A percentile compares a stretch with the other conserved stretches of the same genome.
Conservation (phyloP, 2,113 vertebrate genomes). For the Myrmecophaga tridactyla region DNA sequence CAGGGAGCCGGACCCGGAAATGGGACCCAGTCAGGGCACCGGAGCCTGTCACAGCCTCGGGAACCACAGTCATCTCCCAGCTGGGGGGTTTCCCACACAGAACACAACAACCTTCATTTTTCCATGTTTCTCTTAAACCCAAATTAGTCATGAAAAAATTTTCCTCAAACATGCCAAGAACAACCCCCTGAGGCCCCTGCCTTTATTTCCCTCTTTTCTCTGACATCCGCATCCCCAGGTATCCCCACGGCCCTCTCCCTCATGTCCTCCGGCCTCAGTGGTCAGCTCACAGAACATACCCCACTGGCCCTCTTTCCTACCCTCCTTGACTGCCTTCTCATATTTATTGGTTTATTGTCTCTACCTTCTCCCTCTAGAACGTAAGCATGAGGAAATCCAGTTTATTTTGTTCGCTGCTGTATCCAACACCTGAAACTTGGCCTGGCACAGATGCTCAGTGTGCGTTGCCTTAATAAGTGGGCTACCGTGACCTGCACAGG, state of each 20-base stretch:
- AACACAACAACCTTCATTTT: background rate
- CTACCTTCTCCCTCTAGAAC: background rate
- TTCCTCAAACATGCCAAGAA: background rate
- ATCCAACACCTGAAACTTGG: background rate
- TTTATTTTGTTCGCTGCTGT: background rate
- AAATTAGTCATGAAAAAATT: background rate
- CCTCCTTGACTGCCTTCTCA: background rate
- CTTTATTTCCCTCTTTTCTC: background rate
- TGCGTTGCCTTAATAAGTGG: background rate
- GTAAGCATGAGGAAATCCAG: background rate
- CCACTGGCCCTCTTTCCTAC: background rate
- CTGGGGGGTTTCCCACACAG: background rate
- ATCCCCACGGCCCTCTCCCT: background rate
- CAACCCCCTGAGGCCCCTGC: background rate
- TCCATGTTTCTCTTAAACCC: background rate
- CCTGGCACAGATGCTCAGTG: accelerated
- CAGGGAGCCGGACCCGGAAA: accelerated
- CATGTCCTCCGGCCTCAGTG: accelerated
- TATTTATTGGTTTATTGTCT: background rate
- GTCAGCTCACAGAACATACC: background rate
- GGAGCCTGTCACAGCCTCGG: too few species aligned
- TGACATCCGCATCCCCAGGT: background rate
- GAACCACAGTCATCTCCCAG: background rate
- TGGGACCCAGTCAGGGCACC: too few species aligned
- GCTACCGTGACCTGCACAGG: background rate